Evolutionary conservation across 2,888 invertebrate species (phyloP).

Genomic region (Vandiemenella viatica): DNA sequence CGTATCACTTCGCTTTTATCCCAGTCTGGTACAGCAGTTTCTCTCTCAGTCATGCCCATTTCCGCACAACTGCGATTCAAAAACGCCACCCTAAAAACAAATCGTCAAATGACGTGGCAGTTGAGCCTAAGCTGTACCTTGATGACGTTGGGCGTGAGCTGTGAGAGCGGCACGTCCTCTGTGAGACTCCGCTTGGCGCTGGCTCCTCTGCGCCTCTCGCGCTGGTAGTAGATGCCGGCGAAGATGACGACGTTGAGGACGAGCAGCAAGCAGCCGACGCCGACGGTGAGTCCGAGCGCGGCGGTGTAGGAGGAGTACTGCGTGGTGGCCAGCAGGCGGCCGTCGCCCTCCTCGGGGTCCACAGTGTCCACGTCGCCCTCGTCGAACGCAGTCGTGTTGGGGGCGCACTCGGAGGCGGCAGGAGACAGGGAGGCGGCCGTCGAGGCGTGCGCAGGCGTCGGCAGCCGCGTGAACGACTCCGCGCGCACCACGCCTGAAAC

Average conservation of each 20-base stretch:
- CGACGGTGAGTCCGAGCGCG: constrained; percentile 60
- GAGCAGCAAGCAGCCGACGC: constrained; percentile 54
- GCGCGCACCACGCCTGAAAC: constrained; percentile 34
- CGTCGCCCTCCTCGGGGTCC: constrained; percentile 34
- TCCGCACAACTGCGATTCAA: too few species aligned
- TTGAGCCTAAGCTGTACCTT: constrained; percentile 1
- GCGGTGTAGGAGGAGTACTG: constrained; percentile 46
- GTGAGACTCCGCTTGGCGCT: constrained; percentile 20
- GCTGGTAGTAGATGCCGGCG: constrained; percentile 59
- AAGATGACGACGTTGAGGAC: constrained; percentile 59
- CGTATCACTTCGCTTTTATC: too few species aligned
- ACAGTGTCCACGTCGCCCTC: constrained; percentile 25
- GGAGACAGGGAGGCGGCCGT: constrained; percentile 13
- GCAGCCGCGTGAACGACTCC: constrained; percentile 33
- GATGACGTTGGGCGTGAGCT: constrained; percentile 4
- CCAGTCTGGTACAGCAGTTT: too few species aligned
- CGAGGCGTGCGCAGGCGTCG: constrained; percentile 27
- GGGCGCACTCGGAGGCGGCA: constrained; percentile 17
- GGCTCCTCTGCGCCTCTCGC: constrained; percentile 35
- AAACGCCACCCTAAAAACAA: too few species aligned
- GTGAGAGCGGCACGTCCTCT: neutral
- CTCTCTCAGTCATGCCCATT: too few species aligned
- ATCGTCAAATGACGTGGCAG: too few species aligned
- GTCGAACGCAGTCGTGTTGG: constrained; percentile 20
- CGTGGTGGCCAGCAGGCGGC: constrained; percentile 36